Evolutionary conservation across 1,140 invertebrate species (phyloP), one percentile per base, ranked within the genome.

Genomic region (Chionoecetes opilio): DNA sequence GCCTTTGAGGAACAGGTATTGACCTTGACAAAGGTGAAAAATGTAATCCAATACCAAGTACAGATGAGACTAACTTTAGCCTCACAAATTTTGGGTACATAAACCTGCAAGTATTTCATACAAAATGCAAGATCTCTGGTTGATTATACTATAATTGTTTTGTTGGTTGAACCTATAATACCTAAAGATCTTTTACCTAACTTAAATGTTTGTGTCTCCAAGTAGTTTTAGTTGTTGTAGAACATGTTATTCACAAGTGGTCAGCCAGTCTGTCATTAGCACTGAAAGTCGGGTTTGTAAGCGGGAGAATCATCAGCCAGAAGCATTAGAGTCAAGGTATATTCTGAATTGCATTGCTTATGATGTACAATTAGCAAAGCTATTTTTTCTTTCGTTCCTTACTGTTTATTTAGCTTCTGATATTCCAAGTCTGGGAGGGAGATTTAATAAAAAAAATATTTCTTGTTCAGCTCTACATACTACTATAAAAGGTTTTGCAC

Each of bases 381-480:
- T 75, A n/a, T 75, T 75, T n/a, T 75, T 75, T 75, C 21, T 75
- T 26, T 17, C 46, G 11, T 53, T 53, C 46, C 21, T 53, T 53
- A 14, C 11, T 9, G 9, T 53, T 53, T 53, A 17, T 53, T 53
- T 53, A 53, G 46, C 46, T 53, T 53, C 21, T 9, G 46, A 11
- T 53, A 53, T 53, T 53, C 46, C 46, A 53, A 53, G 21, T 53
- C 21, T 53, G 46, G 46, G 46, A 53, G 46, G 46, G 46, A 53
- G 46, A 17, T 53, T 53, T 9, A 53, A 3, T 53, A 53, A 14
- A 17, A 53, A 17, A 9, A 53, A 53, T 53, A 11, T 75, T 75
- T 75, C 63, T n/a, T 75, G 63, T 75, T 75, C n/a, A 75, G 63
- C 63, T 75, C n/a, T 75, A 75, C 63, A 75, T 75, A 75, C 63